These are phyloP conservation scores for Eulemur rufifrons DNA, from an alignment of 2,113 vertebrate genomes.

Conservation along the genomic window DNA sequence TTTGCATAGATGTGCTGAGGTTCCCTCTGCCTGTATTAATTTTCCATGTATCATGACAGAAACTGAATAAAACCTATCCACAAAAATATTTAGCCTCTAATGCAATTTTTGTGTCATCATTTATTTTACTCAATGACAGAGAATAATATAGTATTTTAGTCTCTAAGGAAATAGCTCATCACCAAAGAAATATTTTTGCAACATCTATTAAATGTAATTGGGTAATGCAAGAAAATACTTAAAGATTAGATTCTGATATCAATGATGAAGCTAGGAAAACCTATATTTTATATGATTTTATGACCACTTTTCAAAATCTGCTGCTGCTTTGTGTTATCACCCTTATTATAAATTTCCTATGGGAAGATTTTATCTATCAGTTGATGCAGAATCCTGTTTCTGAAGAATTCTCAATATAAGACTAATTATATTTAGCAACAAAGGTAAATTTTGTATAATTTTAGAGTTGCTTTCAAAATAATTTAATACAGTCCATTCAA, in stretches of 20 bases:
- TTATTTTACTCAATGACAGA: neutral
- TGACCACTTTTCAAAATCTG: neutral
- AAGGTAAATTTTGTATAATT: neutral
- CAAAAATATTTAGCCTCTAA: neutral
- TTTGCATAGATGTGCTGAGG: neutral
- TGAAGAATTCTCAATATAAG: neutral
- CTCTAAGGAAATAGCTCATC: neutral
- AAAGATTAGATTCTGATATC: conserved; percentile 10
- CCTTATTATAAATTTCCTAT: neutral
- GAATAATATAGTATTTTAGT: neutral
- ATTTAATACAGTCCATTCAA: neutral
- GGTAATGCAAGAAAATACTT: neutral
- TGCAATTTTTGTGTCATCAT: neutral
- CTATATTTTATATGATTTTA: neutral
- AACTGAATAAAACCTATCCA: neutral
- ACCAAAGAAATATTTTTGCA: neutral
- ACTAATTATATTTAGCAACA: neutral
- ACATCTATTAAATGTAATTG: neutral
- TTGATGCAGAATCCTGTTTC: neutral
- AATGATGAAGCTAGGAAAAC: neutral
- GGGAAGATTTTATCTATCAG: neutral
- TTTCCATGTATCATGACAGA: neutral
- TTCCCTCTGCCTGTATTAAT: neutral
- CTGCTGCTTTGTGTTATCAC: neutral
- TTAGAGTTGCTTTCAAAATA: neutral